Conservation (phyloP, 2,888 invertebrate genomes). For the Cremastinae sp. region DNA sequence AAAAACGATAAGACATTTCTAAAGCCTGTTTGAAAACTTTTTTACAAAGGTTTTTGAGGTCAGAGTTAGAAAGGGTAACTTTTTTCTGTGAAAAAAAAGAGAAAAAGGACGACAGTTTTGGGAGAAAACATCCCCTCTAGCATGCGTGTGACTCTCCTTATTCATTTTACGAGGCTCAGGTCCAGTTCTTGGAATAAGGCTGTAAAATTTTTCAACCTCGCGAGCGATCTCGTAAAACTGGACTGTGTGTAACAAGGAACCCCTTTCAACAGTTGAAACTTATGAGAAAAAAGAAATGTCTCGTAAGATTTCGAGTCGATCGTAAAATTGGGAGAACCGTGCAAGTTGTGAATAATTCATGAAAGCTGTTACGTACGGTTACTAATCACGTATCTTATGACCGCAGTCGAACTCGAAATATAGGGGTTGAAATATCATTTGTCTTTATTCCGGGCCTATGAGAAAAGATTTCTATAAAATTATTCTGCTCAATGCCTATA, state of each 20-base stretch:
- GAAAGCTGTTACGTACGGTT: too few species aligned
- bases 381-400: too few species aligned
- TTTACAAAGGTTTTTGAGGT: background rate
- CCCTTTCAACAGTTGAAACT: conserved; percentile 18
- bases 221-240: conserved; percentile 67
- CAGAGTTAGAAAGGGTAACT: background rate
- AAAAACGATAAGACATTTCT: too few species aligned
- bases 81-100: background rate
- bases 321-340: conserved; percentile 10
- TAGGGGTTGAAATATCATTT: too few species aligned
- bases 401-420: too few species aligned
- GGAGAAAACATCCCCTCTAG: conserved; percentile 2
- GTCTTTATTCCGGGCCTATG: too few species aligned
- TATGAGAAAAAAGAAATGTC: background rate
- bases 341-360: background rate
- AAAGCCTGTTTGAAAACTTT: too few species aligned
- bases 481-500: too few species aligned
- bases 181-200: conserved; percentile 72
- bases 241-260: conserved; percentile 24
- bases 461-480: too few species aligned
- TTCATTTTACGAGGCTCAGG: conserved; percentile 70
- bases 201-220: conserved; percentile 73
- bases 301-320: background rate
- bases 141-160: conserved; percentile 4
- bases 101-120: conserved; percentile 1